Conservation (phyloP, 30 jellyfish, hydroid and myxozoan species). For the Catostylus mosaicus region DNA sequence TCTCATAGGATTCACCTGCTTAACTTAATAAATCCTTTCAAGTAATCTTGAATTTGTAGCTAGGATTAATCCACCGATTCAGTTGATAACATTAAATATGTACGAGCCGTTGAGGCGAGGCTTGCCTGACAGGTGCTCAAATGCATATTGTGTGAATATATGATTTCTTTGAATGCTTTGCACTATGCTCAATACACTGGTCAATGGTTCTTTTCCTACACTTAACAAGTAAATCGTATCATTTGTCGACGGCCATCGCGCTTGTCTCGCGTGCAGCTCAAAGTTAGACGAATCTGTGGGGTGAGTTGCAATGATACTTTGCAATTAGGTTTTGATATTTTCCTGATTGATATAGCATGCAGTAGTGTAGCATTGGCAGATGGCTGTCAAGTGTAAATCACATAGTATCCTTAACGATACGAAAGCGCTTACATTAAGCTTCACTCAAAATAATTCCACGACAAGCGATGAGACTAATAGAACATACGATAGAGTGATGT, state of each 20-base stretch:
- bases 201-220: conserved; percentile 15
- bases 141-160: conserved; percentile 24
- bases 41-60: conserved; percentile 35
- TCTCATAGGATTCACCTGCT: conserved; percentile 18
- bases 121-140: conserved; percentile 59
- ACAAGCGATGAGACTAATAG: too few relatives aligned
- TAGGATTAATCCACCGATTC: conserved; percentile 34
- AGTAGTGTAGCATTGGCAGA: too few relatives aligned
- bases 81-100: conserved; percentile 63
- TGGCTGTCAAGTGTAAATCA: too few relatives aligned
- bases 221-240: not conserved
- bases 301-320: too few relatives aligned
- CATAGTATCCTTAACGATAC: too few relatives aligned
- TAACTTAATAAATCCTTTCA: conserved; percentile 31
- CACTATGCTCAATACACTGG: not conserved
- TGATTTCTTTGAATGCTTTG: conserved; percentile 32
- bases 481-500: too few relatives aligned
- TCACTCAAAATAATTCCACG: too few relatives aligned
- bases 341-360: too few relatives aligned
- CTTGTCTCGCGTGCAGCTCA: not conserved
- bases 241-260: not conserved
- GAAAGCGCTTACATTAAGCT: too few relatives aligned
- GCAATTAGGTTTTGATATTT: too few relatives aligned
- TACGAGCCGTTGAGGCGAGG: conserved; percentile 56
- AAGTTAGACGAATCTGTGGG: too few relatives aligned